phyloP scores from a whole-genome alignment of 2,888 invertebrate genomes.

The Metellina segmentata region DNA sequence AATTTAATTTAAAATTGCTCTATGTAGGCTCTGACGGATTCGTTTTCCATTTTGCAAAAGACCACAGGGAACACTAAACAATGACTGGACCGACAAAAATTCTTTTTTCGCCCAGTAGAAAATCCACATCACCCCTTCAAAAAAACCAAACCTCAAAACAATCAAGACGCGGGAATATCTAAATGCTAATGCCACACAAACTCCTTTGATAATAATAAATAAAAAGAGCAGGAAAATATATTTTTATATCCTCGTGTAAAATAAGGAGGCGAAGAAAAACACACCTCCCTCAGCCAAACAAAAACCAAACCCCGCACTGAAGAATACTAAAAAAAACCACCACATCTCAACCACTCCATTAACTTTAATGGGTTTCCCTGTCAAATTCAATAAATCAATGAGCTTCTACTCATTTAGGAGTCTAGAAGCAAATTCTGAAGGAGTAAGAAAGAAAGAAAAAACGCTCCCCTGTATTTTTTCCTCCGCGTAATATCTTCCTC shows the following conservation, averaged over 20 bases:
- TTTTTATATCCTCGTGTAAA: conserved; percentile 22
- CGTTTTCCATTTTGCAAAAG: neutral
- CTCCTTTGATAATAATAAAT: conserved; percentile 5
- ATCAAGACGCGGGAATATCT: conserved; percentile 37
- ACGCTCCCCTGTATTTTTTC: neutral
- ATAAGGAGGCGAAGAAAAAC: conserved; percentile 3
- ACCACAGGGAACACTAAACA: neutral
- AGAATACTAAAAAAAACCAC: conserved; percentile 21
- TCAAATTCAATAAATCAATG: conserved; percentile 77
- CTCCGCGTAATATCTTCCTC: conserved; percentile 49
- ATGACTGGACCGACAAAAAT: neutral
- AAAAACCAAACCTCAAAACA: conserved; percentile 59
- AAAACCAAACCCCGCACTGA: conserved; percentile 14
- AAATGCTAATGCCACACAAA: conserved; percentile 60
- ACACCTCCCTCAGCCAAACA: conserved; percentile 46
- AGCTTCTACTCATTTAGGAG: conserved; percentile 71
- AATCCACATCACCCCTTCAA: neutral
- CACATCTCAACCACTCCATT: conserved; percentile 71
- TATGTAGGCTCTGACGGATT: no score
- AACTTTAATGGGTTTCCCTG: conserved; percentile 75
- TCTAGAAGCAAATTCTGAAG: conserved; percentile 73
- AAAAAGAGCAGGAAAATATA: conserved; percentile 26
- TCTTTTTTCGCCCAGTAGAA: neutral
- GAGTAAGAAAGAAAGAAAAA: conserved; percentile 23
- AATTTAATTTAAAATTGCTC: no score